Evolutionary conservation across 1,140 invertebrate species (phyloP).

Genomic region (Thaumetopoea pityocampa): DNA sequence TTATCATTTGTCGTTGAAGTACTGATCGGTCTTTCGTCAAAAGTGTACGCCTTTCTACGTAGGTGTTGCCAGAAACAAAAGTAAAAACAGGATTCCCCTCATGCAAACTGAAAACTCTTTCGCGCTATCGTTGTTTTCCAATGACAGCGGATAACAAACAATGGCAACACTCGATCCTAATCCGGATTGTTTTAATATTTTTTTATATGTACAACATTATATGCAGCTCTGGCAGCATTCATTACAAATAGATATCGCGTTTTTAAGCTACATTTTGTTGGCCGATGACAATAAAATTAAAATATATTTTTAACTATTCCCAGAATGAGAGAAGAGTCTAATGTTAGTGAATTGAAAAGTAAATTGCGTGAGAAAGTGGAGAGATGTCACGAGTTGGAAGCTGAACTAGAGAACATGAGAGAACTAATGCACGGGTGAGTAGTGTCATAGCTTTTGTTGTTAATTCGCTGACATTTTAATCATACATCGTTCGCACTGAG

Average conservation of each 20-base stretch:
- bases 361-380: constrained; percentile 52
- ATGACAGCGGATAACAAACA: no score
- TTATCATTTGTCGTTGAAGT: no score
- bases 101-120: no score
- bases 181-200: background rate
- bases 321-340: constrained; percentile 52
- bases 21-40: no score
- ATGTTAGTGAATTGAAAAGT: constrained; percentile 45
- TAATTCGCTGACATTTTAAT: background rate
- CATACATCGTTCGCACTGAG: no score
- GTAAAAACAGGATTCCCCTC: no score
- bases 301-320: background rate
- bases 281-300: background rate
- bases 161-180: no score
- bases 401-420: constrained; percentile 48
- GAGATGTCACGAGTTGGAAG: constrained; percentile 51
- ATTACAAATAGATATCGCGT: no score
- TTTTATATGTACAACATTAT: background rate
- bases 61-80: no score
- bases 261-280: no score
- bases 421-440: constrained; percentile 50
- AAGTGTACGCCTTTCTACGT: no score
- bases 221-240: background rate
- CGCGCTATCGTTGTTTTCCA: no score
- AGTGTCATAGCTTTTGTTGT: background rate